Evolutionary conservation across 2,113 vertebrate species (phyloP).

Genomic region (Otis tarda): DNA sequence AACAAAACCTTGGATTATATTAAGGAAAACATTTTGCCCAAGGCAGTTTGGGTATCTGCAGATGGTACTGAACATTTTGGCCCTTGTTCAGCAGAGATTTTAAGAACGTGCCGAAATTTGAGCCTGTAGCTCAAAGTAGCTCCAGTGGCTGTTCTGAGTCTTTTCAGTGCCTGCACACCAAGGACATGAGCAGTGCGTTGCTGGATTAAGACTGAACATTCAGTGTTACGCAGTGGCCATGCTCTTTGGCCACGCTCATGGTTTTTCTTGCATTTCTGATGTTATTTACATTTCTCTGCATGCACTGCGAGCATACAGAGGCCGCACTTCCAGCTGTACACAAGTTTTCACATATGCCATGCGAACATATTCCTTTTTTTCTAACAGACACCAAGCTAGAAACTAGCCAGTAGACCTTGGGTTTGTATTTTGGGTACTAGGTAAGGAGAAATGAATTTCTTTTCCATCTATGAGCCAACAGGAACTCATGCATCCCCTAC

Average conservation of each 20-base stretch:
- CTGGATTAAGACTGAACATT: neutral
- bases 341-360: neutral
- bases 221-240: neutral
- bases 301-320: neutral
- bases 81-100: slow-evolving; percentile 53
- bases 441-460: neutral
- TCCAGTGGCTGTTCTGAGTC: neutral
- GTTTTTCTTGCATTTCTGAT: neutral
- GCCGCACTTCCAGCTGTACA: neutral
- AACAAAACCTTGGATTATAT: slow-evolving; percentile 64
- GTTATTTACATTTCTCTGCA: neutral
- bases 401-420: neutral
- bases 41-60: slow-evolving; percentile 55
- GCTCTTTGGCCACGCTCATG: neutral
- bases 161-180: neutral
- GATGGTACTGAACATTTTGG: slow-evolving; percentile 55
- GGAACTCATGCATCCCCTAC: too few relatives aligned
- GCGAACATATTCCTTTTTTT: neutral
- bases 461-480: neutral
- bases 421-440: neutral
- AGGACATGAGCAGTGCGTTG: neutral
- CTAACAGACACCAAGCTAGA: neutral
- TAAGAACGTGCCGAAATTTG: slow-evolving; percentile 36
- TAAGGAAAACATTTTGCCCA: slow-evolving; percentile 58
- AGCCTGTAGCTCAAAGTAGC: slow-evolving; percentile 12